phyloP scores from a whole-genome alignment of 2,113 vertebrate species.

The Cyprinodon tularosa region DNA sequence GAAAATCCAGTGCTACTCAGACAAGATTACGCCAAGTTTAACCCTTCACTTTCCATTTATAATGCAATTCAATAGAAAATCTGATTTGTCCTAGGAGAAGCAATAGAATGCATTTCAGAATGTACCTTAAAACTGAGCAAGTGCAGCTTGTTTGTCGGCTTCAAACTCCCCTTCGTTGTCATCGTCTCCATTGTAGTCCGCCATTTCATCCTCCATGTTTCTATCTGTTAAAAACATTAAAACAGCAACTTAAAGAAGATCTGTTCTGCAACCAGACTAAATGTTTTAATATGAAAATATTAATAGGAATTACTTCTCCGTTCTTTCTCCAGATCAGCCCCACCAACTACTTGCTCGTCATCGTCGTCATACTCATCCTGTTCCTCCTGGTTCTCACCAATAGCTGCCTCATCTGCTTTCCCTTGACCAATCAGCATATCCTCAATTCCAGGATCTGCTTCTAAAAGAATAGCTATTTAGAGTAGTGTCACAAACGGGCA shows the following conservation, averaged over 20 bases:
- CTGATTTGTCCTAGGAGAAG: background rate
- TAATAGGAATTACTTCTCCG: constrained; percentile 14
- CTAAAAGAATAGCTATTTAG: constrained; percentile 13
- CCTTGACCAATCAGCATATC: constrained; percentile 46
- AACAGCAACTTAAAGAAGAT: background rate
- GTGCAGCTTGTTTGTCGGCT: constrained; percentile 89
- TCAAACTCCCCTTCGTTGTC: constrained; percentile 92
- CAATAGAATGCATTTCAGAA: background rate
- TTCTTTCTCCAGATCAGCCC: constrained; percentile 41
- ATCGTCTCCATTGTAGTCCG: constrained; percentile 86
- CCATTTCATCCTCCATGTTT: constrained; percentile 73
- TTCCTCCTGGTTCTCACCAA: constrained; percentile 34
- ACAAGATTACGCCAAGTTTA: no score
- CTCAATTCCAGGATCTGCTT: constrained; percentile 53
- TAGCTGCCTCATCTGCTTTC: constrained; percentile 29
- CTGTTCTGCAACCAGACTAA: background rate
- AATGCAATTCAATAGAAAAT: background rate
- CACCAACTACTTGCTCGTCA: constrained; percentile 51
- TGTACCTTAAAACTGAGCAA: constrained; percentile 77
- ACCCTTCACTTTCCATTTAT: background rate
- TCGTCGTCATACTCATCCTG: constrained; percentile 60
- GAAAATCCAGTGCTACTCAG: no score
- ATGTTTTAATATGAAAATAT: background rate
- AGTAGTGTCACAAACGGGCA: background rate
- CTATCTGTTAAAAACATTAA: constrained; percentile 50